Percentiles rank a stretch among this genome's conserved stretches.
Conservation (phyloP, 2,113 vertebrate genomes). For the Uria aalge region DNA sequence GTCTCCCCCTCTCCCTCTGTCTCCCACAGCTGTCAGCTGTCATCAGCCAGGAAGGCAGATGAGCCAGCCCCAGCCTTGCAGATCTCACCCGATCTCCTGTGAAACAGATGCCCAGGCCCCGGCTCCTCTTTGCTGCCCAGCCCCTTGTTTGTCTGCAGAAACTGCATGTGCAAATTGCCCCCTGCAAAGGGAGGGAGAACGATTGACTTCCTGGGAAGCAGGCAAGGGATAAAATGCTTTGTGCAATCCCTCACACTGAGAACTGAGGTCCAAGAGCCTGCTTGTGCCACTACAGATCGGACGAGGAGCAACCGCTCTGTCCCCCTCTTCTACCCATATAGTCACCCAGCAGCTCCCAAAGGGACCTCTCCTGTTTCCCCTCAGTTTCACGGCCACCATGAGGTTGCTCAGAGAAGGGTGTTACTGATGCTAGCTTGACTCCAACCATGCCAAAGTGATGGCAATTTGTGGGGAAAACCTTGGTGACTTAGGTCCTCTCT, state of each 20-base stretch:
- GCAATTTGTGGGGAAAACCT: background rate
- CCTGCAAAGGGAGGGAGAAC: background rate
- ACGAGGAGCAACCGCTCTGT: fast-evolving
- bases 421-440: background rate
- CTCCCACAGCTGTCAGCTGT: slow-evolving; percentile 60
- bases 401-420: background rate
- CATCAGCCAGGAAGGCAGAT: slow-evolving; percentile 38
- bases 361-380: background rate
- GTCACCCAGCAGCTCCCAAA: background rate
- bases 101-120: background rate
- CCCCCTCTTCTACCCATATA: background rate
- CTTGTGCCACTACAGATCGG: background rate
- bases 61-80: background rate
- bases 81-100: background rate
- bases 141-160: background rate
- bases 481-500: background rate
- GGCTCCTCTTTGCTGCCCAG: background rate
- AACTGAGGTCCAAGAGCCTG: background rate
- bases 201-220: background rate
- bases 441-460: background rate
- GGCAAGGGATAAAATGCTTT: background rate
- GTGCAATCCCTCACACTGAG: fast-evolving
- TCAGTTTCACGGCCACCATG: fast-evolving
- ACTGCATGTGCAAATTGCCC: background rate
- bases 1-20: slow-evolving; percentile 12